A percentile compares a stretch with the other conserved stretches of the same genome.
Evolutionary conservation across 2,797 vertebrate genomes (phyloP).

Genomic region (Coccyzus lansbergi): DNA sequence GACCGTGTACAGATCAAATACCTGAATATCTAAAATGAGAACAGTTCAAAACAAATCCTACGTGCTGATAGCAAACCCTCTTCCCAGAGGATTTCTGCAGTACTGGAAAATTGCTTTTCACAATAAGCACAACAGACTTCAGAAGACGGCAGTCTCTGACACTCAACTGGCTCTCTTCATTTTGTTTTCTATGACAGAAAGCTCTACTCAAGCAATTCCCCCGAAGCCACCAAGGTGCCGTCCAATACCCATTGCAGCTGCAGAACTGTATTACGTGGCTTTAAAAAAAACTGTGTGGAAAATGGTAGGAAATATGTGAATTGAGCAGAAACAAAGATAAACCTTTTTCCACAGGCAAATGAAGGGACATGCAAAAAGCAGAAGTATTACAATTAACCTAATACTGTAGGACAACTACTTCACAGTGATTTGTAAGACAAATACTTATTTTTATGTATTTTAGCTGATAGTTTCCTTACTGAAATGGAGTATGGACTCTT

Average conservation of each 20-base stretch:
- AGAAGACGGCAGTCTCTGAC: background rate
- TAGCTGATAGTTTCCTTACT: background rate
- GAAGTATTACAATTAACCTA: background rate
- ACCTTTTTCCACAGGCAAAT: background rate
- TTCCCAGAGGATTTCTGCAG: background rate
- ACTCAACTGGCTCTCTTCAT: background rate
- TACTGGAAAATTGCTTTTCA: slow-evolving; percentile 12
- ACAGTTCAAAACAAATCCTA: slow-evolving; percentile 9
- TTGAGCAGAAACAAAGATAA: background rate
- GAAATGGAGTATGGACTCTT: background rate
- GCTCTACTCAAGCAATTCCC: background rate
- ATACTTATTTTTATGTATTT: background rate
- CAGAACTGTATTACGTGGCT: background rate
- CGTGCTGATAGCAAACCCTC: background rate
- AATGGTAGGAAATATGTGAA: background rate
- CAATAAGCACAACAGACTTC: background rate
- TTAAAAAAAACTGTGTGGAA: background rate
- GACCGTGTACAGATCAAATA: background rate
- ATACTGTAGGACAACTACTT: background rate
- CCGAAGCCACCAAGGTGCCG: background rate
- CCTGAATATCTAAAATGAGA: background rate
- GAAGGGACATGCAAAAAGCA: background rate
- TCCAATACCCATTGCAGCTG: background rate
- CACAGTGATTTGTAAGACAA: background rate
- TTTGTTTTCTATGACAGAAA: background rate